These are phyloP conservation scores for Halotydeus destructor DNA, from an alignment of 1,140 invertebrate species.

Conservation along the genomic window DNA sequence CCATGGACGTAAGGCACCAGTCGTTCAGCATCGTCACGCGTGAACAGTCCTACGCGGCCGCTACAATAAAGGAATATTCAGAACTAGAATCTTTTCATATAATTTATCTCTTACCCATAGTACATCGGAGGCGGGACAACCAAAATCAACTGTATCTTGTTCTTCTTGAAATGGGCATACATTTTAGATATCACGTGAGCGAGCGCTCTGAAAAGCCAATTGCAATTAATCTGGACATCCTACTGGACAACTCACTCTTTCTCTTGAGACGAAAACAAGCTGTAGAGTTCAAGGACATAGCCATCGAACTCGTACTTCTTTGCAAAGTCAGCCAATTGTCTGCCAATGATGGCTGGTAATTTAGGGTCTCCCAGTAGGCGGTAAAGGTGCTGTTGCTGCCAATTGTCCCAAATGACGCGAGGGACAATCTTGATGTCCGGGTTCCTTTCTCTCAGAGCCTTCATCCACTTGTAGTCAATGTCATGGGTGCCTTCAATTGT, in stretches of 20 bases:
- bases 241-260: conserved; percentile 29
- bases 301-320: conserved; percentile 50
- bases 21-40: conserved; percentile 47
- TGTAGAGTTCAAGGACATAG: conserved; percentile 67
- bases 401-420: conserved; percentile 62
- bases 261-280: conserved; percentile 38
- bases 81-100: neutral
- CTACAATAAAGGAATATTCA: conserved; percentile 18
- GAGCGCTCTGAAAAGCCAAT: conserved; percentile 22
- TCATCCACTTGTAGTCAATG: conserved; percentile 60
- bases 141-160: conserved; percentile 44
- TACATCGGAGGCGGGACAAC: conserved; percentile 54
- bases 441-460: conserved; percentile 33
- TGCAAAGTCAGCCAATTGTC: conserved; percentile 15
- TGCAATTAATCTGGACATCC: conserved; percentile 6
- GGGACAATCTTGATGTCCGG: conserved; percentile 34
- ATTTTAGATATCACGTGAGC: conserved; percentile 28
- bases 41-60: conserved; percentile 41
- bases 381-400: conserved; percentile 28
- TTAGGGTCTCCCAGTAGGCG: conserved; percentile 11
- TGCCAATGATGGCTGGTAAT: conserved; percentile 7
- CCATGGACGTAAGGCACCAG: conserved; percentile 51
- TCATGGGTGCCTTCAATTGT: conserved; percentile 31
- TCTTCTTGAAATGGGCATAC: conserved; percentile 27
- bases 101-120: conserved; percentile 31